A percentile compares a stretch with the other conserved stretches of the same genome.
These are phyloP conservation scores for Panzeria rudis DNA, from an alignment of 2,888 invertebrate genomes.

Conservation along the genomic window DNA sequence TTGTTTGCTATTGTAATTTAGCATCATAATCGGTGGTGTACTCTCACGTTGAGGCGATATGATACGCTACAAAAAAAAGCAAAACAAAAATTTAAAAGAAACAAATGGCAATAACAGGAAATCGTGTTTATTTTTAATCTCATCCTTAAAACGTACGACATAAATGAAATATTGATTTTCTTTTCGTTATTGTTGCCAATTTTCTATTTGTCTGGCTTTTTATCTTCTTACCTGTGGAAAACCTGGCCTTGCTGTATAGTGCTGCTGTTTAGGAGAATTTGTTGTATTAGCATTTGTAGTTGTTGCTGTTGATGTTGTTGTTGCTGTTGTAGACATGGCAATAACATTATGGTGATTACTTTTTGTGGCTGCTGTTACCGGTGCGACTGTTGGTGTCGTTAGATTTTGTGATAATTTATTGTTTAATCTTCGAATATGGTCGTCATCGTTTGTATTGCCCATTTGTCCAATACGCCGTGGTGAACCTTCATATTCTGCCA, in stretches of 20 bases:
- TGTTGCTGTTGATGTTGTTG: constrained; percentile 84
- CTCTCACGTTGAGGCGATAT: constrained; percentile 81
- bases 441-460: constrained; percentile 58
- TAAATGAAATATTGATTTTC: constrained; percentile 64
- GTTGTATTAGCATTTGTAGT: constrained; percentile 40
- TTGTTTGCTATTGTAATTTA: constrained; percentile 75
- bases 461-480: constrained; percentile 91
- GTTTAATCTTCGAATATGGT: constrained; percentile 68
- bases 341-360: constrained; percentile 66
- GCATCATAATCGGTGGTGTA: constrained; percentile 77
- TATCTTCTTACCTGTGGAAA: constrained; percentile 89
- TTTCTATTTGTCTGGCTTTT: constrained; percentile 44
- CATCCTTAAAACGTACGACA: constrained; percentile 57
- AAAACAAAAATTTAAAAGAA: constrained; percentile 13
- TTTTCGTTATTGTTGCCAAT: constrained; percentile 53
- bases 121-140: constrained; percentile 57
- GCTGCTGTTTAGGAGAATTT: constrained; percentile 87
- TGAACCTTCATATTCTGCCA: constrained; percentile 94
- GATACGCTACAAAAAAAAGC: constrained; percentile 78
- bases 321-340: constrained; percentile 74
- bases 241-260: constrained; percentile 92
- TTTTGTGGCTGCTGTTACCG: constrained; percentile 51
- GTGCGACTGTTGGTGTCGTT: constrained; percentile 73
- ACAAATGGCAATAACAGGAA: constrained; percentile 39
- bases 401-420: constrained; percentile 77